phyloP scores from a whole-genome alignment of 2,888 invertebrate species.

The Aquatica leii region DNA sequence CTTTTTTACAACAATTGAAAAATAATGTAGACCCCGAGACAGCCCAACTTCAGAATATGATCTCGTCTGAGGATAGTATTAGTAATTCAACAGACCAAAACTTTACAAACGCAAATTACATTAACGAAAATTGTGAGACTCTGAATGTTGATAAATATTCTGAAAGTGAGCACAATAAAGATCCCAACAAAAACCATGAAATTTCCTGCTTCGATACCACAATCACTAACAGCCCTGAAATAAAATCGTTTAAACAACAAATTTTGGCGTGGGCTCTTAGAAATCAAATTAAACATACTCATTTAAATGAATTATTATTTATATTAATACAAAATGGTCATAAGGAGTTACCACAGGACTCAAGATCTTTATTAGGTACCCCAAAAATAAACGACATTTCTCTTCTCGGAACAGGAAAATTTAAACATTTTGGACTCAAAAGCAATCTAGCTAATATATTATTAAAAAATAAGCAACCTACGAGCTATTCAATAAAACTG shows the following conservation, averaged over 20 bases:
- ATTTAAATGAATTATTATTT: constrained; percentile 5
- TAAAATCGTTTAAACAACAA: not conserved
- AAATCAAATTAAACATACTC: constrained; percentile 10
- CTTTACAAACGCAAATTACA: not conserved
- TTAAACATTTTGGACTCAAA: constrained; percentile 7
- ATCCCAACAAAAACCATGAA: not conserved
- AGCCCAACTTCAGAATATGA: no score
- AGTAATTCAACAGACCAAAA: not conserved
- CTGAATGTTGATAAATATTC: no score
- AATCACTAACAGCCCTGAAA: constrained; percentile 3
- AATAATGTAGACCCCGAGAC: no score
- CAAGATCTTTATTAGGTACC: constrained; percentile 4
- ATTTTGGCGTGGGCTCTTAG: not conserved
- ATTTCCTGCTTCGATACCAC: not conserved
- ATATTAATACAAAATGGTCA: constrained; percentile 6
- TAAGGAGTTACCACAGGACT: not conserved
- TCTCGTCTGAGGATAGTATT: not conserved
- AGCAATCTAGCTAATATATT: not conserved
- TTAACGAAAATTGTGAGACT: constrained; percentile 1
- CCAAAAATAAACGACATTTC: not conserved
- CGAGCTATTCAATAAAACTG: not conserved
- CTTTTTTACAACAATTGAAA: not conserved
- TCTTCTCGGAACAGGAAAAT: not conserved
- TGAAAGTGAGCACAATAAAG: not conserved
- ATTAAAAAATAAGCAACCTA: not conserved